phyloP scores from a whole-genome alignment of 2,888 invertebrate genomes.

The Rhagium mordax region DNA sequence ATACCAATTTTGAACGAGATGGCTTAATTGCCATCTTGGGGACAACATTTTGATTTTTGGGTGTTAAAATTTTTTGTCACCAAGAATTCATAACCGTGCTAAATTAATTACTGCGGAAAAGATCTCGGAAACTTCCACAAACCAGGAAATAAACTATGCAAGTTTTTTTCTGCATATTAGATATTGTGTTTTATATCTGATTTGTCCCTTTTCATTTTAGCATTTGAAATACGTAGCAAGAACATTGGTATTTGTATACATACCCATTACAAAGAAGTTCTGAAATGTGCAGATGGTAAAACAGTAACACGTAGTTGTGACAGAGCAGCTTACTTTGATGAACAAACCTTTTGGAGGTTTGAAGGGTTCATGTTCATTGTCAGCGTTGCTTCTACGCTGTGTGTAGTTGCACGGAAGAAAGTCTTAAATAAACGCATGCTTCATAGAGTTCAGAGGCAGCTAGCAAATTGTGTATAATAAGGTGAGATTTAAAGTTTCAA shows the following conservation, averaged over 20 bases:
- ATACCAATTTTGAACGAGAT: too few relatives aligned
- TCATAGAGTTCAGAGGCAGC: constrained; percentile 80
- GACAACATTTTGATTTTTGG: too few relatives aligned
- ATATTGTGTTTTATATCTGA: neutral
- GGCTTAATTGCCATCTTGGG: too few relatives aligned
- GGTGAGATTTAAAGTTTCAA: too few relatives aligned
- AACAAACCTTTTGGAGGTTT: constrained; percentile 88
- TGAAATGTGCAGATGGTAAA: constrained; percentile 87
- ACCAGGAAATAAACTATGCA: too few relatives aligned
- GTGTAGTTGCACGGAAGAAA: constrained; percentile 78
- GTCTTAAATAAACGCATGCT: constrained; percentile 79
- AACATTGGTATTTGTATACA: constrained; percentile 87
- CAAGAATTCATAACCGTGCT: too few relatives aligned
- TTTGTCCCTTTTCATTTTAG: constrained; percentile 63
- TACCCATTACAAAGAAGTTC: constrained; percentile 87
- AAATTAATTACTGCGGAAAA: too few relatives aligned
- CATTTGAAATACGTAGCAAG: constrained; percentile 87
- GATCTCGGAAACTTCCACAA: too few relatives aligned
- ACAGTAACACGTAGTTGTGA: constrained; percentile 90
- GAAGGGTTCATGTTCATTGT: constrained; percentile 80
- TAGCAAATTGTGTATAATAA: constrained; percentile 76
- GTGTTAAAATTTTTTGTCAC: too few relatives aligned
- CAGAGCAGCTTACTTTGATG: constrained; percentile 87
- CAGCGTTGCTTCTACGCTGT: constrained; percentile 77
- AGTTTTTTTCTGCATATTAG: too few relatives aligned